Percentiles rank a stretch among this genome's conserved stretches.
phyloP scores from a whole-genome alignment of 2,113 vertebrate species.

The Xerus inauris region DNA sequence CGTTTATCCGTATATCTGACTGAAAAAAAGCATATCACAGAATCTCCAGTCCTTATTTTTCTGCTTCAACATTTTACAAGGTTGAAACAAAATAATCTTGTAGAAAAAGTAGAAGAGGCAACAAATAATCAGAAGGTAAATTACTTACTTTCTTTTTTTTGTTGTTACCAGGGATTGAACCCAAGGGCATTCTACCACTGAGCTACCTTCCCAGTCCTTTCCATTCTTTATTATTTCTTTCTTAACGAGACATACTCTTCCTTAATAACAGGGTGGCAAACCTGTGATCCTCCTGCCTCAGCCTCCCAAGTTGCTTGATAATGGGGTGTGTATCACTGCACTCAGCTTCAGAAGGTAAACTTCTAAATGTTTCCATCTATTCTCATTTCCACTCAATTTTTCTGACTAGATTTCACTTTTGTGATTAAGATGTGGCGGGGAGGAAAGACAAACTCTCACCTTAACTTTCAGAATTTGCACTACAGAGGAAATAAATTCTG shows the following conservation, averaged over 20 bases:
- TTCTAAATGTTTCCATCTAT: slow-evolving; percentile 12
- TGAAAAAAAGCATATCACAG: background rate
- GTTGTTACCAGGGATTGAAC: too few species aligned
- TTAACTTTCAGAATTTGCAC: slow-evolving; percentile 36
- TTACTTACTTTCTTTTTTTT: too few species aligned
- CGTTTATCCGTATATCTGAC: background rate
- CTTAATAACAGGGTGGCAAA: too few species aligned
- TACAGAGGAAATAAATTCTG: background rate
- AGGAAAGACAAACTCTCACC: background rate
- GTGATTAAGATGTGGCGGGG: background rate
- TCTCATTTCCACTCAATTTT: slow-evolving; percentile 44
- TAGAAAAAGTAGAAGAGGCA: slow-evolving; percentile 1
- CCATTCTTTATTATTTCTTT: too few species aligned
- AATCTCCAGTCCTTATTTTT: background rate
- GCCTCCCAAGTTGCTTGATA: too few species aligned
- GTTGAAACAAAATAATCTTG: slow-evolving; percentile 54
- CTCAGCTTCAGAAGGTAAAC: background rate
- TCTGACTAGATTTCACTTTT: slow-evolving; percentile 37
- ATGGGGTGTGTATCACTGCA: too few species aligned
- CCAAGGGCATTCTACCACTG: too few species aligned
- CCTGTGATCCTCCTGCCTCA: too few species aligned
- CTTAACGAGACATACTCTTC: too few species aligned
- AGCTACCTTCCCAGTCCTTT: too few species aligned
- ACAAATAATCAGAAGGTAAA: slow-evolving; percentile 32
- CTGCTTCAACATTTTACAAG: background rate